Evolutionary conservation across 2,797 vertebrate species (phyloP), one percentile per base, ranked within the genome.

Genomic region (Fistularia tabacaria): DNA sequence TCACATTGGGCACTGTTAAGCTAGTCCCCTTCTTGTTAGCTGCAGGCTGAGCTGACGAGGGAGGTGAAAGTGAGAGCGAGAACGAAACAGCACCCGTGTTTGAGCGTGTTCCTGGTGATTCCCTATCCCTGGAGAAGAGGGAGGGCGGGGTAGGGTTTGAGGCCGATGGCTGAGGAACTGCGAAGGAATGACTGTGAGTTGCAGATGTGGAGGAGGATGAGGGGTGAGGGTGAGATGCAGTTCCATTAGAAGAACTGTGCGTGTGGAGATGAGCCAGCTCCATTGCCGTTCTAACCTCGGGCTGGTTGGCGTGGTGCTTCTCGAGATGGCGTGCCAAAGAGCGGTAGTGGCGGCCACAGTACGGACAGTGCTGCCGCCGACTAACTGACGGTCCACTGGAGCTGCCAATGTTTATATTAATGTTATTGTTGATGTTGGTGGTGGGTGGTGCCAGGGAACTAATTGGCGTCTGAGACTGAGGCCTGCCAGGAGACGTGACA

Each of bases 381-480:
- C 81, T 88, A 39, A 80, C 77, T 0, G 83, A 51, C 36, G 79
- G 37, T 0, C 66, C 59, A 1, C 83, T 45, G 4, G 88, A 83
- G 66, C 86, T 73, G 50, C 89, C 77, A 15, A 91, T 91, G 79
- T 91, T 92, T 55, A 91, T 92, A 77, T 90, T 92, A 37, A 92
- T 92, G 68, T 91, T 92, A 69, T 91, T 91, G 85, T 91, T 91
- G 71, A 91, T 92, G 73, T 91, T 91, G 36, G 89, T 91, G 44
- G 90, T 91, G 0, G 88, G 85, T 0, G 87, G 59, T 0, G 84
- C 63, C 44, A 87, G 57, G 10, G 76, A 0, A 10, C 66, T 49
- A 10, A 62, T 59, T 0, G 87, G 39, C 1, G 85, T 10, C 56
- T 74, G 78, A 15, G 79, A 58, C 63, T 85, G 79, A 44, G 88